phyloP scores from a whole-genome alignment of 1,140 invertebrate species.

The Harlomillsia oculata region DNA sequence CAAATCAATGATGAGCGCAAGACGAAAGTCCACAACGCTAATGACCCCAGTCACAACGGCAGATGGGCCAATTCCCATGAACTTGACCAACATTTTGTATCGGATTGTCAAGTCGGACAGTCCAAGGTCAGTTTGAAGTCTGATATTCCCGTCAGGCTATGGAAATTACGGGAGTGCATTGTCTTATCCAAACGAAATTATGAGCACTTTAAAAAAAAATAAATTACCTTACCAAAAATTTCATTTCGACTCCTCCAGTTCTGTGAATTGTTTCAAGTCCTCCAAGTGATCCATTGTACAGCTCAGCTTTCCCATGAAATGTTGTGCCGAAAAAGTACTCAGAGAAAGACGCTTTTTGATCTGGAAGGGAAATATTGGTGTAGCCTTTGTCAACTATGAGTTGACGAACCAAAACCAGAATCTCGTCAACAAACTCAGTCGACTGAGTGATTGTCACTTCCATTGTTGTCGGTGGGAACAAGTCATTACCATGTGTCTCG shows the following conservation, averaged over 20 bases:
- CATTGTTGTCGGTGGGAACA: no score
- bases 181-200: not conserved
- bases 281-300: conserved; percentile 4
- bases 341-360: not conserved
- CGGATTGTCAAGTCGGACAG: conserved; percentile 5
- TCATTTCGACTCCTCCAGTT: conserved; percentile 17
- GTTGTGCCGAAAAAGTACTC: not conserved
- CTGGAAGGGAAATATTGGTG: not conserved
- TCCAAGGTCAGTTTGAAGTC: conserved; percentile 14
- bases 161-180: no score
- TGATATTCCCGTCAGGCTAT: conserved; percentile 8
- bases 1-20: conserved; percentile 2
- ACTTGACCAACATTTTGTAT: conserved; percentile 6
- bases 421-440: no score
- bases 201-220: not conserved
- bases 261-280: conserved; percentile 19
- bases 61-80: conserved; percentile 22
- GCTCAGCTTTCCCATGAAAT: conserved; percentile 7
- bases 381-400: not conserved
- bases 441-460: no score
- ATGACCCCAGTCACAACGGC: conserved; percentile 10
- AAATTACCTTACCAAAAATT: not conserved
- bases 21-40: not conserved
- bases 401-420: not conserved
- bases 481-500: no score